A percentile compares a stretch with the other conserved stretches of the same genome.
Evolutionary conservation across 2,797 vertebrate species (phyloP).

Genomic region (Gadopsis marmoratus): DNA sequence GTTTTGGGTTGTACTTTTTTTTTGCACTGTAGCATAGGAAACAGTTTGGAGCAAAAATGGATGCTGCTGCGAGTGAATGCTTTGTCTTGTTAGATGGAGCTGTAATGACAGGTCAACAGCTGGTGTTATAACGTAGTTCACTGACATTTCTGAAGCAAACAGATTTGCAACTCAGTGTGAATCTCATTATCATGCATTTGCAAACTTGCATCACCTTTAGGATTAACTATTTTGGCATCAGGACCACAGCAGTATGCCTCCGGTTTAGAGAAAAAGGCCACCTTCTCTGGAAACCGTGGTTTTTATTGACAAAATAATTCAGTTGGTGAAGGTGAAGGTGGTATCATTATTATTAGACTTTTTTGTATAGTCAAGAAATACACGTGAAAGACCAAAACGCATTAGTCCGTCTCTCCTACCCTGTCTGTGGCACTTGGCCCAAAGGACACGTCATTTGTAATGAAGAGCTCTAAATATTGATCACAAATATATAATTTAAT

Average conservation of each 20-base stretch:
- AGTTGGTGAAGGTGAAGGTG: conserved; percentile 25
- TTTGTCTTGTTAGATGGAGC: conserved; percentile 70
- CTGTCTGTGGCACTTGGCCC: neutral
- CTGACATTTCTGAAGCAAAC: conserved; percentile 67
- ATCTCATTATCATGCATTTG: conserved; percentile 78
- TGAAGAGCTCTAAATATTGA: neutral
- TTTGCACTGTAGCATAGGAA: neutral
- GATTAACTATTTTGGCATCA: conserved; percentile 64
- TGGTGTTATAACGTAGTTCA: conserved; percentile 54
- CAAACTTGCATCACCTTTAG: conserved; percentile 68
- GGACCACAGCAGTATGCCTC: conserved; percentile 39
- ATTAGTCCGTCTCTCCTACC: neutral
- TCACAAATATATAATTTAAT: neutral
- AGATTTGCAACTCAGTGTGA: conserved; percentile 74
- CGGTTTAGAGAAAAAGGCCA: conserved; percentile 45
- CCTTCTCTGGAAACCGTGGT: conserved; percentile 19
- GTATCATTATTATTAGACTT: conserved; percentile 5
- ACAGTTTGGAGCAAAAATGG: conserved; percentile 39
- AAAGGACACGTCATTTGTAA: neutral
- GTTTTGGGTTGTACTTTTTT: conserved; percentile 52
- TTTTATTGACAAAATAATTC: conserved; percentile 43
- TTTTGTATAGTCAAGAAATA: conserved; percentile 3
- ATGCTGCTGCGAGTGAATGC: conserved; percentile 34
- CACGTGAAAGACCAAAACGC: neutral
- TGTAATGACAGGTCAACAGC: conserved; percentile 65